These are phyloP conservation scores for Cyprinella venusta DNA, from an alignment of 2,797 vertebrate species.

Conservation along the genomic window DNA sequence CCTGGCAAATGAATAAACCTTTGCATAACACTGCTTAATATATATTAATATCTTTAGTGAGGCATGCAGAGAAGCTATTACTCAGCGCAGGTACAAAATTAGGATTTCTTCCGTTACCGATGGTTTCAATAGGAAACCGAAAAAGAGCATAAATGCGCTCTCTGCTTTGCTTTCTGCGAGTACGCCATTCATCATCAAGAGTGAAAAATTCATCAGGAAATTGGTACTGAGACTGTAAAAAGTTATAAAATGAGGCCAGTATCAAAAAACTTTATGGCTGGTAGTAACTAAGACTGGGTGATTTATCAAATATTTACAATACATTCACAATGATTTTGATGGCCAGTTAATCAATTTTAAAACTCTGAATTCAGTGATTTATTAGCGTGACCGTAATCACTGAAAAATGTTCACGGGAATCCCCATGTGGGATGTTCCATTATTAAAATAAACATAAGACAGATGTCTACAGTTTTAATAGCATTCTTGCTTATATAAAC, in stretches of 20 bases:
- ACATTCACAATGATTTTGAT: background rate
- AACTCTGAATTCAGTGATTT: background rate
- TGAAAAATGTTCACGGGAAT: background rate
- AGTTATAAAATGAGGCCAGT: conserved; percentile 6
- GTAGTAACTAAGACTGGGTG: background rate
- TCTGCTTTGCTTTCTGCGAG: conserved; percentile 20
- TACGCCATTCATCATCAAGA: conserved; percentile 35
- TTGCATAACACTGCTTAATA: conserved; percentile 38
- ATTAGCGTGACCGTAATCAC: background rate
- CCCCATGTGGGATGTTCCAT: background rate
- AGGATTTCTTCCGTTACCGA: conserved; percentile 42
- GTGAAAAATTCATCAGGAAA: conserved; percentile 39
- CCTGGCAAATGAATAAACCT: conserved; percentile 28
- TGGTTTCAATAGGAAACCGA: conserved; percentile 35
- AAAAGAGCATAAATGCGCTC: conserved; percentile 6
- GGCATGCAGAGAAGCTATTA: conserved; percentile 46
- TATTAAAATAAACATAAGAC: background rate
- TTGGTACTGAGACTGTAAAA: conserved; percentile 1
- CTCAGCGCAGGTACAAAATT: conserved; percentile 40
- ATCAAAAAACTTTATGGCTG: conserved; percentile 11
- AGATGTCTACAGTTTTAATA: background rate
- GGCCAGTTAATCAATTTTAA: background rate
- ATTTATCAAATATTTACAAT: background rate
- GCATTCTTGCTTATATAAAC: background rate
- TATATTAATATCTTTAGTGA: conserved; percentile 54